Percentiles rank a stretch among this genome's conserved stretches.
Conservation (phyloP, 2,113 vertebrate species). For the Acanthochromis polyacanthus region DNA sequence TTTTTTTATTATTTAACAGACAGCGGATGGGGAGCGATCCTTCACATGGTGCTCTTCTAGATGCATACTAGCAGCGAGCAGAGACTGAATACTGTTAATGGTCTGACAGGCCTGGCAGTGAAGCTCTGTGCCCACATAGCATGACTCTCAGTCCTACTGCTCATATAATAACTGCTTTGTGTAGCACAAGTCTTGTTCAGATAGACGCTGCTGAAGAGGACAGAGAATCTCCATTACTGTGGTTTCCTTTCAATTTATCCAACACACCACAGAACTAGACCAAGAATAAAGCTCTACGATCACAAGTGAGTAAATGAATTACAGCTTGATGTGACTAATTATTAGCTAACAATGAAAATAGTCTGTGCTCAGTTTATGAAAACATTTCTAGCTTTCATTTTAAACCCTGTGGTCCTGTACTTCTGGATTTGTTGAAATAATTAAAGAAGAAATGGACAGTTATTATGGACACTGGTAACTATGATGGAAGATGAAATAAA, state of each 20-base stretch:
- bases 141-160: background rate
- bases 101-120: background rate
- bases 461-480: background rate
- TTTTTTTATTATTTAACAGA: too few species aligned
- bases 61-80: background rate
- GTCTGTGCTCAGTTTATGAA: background rate
- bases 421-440: too few species aligned
- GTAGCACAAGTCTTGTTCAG: background rate
- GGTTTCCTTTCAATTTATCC: background rate
- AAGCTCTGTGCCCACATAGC: background rate
- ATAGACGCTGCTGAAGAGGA: background rate
- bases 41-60: background rate
- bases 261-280: too few species aligned
- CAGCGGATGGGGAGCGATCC: background rate
- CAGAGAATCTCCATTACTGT: conserved; percentile 7
- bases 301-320: background rate
- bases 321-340: background rate
- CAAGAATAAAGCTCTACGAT: background rate
- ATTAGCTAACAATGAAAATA: background rate
- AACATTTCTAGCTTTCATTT: background rate
- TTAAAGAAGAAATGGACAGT: too few species aligned
- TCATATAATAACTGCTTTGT: conserved; percentile 45
- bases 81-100: background rate
- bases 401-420: too few species aligned
- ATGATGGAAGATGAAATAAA: background rate